These are phyloP conservation scores for Pseudoips prasinana DNA, from an alignment of 2,888 invertebrate genomes.

Conservation along the genomic window DNA sequence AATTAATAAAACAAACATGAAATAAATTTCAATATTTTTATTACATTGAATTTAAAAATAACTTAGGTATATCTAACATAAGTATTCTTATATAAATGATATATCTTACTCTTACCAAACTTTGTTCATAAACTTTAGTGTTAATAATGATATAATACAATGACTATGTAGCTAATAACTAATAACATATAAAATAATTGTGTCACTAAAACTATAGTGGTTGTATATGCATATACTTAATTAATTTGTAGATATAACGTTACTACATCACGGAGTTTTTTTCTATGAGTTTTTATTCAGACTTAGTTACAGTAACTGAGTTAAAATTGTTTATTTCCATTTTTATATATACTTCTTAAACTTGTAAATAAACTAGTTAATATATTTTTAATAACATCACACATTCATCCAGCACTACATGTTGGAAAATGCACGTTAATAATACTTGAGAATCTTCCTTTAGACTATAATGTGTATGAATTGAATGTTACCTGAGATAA, in stretches of 20 bases:
- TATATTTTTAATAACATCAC: too few species aligned
- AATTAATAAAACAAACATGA: conserved; percentile 16
- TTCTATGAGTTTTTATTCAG: conserved; percentile 2
- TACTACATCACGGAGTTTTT: conserved; percentile 7
- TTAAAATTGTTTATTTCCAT: not conserved
- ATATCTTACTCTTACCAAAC: conserved; percentile 48
- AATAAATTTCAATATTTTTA: conserved; percentile 49
- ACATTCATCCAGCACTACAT: not conserved
- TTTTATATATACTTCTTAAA: not conserved
- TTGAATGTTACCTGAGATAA: conserved; percentile 6
- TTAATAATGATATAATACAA: conserved; percentile 48
- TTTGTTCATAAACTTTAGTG: conserved; percentile 52
- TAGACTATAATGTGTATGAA: conserved; percentile 7
- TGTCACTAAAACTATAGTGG: conserved; percentile 15
- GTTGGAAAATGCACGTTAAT: conserved; percentile 12
- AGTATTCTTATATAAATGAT: conserved; percentile 43
- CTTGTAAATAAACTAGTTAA: too few species aligned
- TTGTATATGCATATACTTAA: conserved; percentile 15
- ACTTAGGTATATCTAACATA: conserved; percentile 45
- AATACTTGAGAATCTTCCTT: conserved; percentile 11
- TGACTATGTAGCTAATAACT: conserved; percentile 14
- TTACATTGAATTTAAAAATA: conserved; percentile 66
- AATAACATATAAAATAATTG: conserved; percentile 21
- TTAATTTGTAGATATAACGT: conserved; percentile 20
- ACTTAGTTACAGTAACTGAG: conserved; percentile 9